Evolutionary conservation across 2,113 vertebrate genomes (phyloP), one percentile per base, ranked within the genome.

Genomic region (Hyperoodon ampullatus): DNA sequence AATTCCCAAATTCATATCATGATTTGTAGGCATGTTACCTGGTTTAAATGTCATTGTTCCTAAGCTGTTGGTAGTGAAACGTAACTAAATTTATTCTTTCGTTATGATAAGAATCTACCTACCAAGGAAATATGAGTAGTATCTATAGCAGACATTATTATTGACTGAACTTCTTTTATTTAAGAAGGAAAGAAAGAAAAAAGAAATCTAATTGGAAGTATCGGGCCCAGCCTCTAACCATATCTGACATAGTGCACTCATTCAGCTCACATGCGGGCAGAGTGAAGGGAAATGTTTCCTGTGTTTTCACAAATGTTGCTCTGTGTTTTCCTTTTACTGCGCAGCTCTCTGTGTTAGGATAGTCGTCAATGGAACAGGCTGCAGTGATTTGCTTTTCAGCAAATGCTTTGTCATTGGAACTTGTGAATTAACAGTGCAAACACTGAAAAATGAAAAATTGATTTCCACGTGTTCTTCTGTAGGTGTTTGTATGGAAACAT

Each of bases 311-410:
- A n/a, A n/a, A n/a, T n/a, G n/a, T n/a, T n/a, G n/a, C n/a, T n/a
- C n/a, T n/a, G n/a, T n/a, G n/a, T 3, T 19, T 44, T 75, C 55
- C 19, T 42, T 47, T 6, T 44, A 8, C 39, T 26, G 3, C 50
- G 19, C 21, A 24, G 28, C 10, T 14, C 0, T 33, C 44, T 12
- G 1, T 1, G 1, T 35, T 13, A 33, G 55, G 47, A 8, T 8
- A 6, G 0, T 33, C 12, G 3, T 10, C 35, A 18, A 10, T 13
- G 30, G 5, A n/a, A 30, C 30, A 68, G 53, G 6, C 39, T 5
- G 1, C 5, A 1, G 72, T 5, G 4, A 50, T 42, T 50, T 55
- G 35, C 33, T 71, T 47, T 86, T 42, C 19, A 63, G 63, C 71
- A 86, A 71, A 78, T 58, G 12, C 24, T 19, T 6, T 55, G 28